Evolutionary conservation across 2,888 invertebrate species (phyloP), one percentile per base, ranked within the genome.

Genomic region (Priocnemis perturbator): DNA sequence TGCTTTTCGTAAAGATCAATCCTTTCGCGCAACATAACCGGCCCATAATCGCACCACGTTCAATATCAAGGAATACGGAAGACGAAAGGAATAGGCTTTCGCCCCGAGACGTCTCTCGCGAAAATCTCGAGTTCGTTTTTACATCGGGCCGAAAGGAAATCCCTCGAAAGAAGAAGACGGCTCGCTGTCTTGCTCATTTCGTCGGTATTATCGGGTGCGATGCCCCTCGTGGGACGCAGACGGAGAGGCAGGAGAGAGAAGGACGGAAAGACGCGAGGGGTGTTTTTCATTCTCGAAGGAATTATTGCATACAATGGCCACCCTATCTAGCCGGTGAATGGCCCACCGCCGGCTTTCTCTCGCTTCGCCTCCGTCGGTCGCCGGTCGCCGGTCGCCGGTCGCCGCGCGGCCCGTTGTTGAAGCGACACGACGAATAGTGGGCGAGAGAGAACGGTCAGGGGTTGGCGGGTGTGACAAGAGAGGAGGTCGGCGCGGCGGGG

Each of bases 201-300:
- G 50, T 57, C n/a, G 15, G 60, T 47, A 64, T 70, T 69, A 62
- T 67, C 63, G 53, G 53, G 21, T 58, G 15, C 44, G 21, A 37
- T 37, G 37, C 37, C 37, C 37, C 11, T 37, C 37, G 19, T 17
- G 26, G 61, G 30, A 30, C 30, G 17, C 47, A 19, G 45, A 20
- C 20, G 23, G 7, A 11, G 4, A 14, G 53, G 63, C 55, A 52
- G 47, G 44, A 23, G 50, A 37, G 44, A 56, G 23, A 44, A 44
- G 60, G 37, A 59, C 52, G 61, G n/a, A 48, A 19, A 60, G 56
- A 52, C 48, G 53, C 64, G 67, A 60, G 69, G 64, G 69, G 60
- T 60, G 73, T 78, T 78, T 75, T 78, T 75, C 67, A 62, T 66
- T 69, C 73, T 73, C 71, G 55, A 68, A 73, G 78, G 76, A 75